Evolutionary conservation across 2,797 vertebrate species (phyloP).

Genomic region (Loriculus beryllinus): DNA sequence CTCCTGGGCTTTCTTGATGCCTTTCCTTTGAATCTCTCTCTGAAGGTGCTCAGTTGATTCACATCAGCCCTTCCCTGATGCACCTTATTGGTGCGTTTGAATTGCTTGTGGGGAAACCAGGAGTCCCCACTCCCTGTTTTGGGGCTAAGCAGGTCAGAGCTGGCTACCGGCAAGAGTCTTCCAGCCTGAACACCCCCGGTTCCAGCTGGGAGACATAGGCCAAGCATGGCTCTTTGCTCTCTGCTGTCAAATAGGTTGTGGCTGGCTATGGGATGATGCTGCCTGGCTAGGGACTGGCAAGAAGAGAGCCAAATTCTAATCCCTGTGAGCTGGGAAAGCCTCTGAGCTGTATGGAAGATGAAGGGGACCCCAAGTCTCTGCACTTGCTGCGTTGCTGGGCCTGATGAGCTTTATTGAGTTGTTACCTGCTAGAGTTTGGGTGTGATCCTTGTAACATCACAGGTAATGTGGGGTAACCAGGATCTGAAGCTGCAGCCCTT

Average conservation of each 20-base stretch:
- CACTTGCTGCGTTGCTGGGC: background rate
- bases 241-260: background rate
- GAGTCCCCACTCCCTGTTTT: background rate
- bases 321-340: background rate
- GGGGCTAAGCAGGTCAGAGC: background rate
- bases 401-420: background rate
- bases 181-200: background rate
- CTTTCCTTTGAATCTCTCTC: background rate
- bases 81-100: background rate
- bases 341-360: background rate
- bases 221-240: background rate
- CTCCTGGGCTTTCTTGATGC: background rate
- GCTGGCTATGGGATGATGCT: background rate
- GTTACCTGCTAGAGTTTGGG: background rate
- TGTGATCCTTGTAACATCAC: background rate
- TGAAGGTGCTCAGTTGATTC: background rate
- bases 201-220: background rate
- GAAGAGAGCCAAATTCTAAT: background rate
- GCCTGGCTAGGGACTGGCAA: background rate
- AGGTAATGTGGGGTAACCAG: background rate
- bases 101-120: background rate
- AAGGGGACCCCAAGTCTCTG: background rate
- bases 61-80: background rate
- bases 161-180: background rate
- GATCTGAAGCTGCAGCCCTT: background rate